phyloP scores from a whole-genome alignment of 2,888 invertebrate species.

The Plagodis dolabraria region DNA sequence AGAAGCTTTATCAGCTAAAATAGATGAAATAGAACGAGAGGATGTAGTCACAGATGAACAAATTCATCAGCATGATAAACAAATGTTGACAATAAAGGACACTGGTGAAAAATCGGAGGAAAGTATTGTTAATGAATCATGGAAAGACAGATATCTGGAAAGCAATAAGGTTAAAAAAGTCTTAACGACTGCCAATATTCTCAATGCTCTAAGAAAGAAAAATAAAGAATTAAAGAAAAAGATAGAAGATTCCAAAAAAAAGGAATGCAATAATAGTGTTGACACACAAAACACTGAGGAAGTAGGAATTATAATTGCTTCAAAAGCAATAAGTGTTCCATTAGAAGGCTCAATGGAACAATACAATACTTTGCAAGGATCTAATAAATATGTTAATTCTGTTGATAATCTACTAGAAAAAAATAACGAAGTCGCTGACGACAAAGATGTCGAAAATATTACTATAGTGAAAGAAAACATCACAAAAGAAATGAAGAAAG shows the following conservation, averaged over 20 bases:
- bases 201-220: slow-evolving; percentile 86
- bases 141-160: slow-evolving; percentile 85
- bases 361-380: slow-evolving; percentile 75
- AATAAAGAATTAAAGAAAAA: slow-evolving; percentile 78
- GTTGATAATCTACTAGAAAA: slow-evolving; percentile 44
- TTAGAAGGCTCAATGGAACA: slow-evolving; percentile 82
- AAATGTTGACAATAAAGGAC: slow-evolving; percentile 20
- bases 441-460: slow-evolving; percentile 2
- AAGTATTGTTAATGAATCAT: slow-evolving; percentile 64
- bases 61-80: slow-evolving; percentile 52
- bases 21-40: slow-evolving; percentile 72
- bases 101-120: slow-evolving; percentile 13
- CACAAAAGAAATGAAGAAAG: slow-evolving; percentile 67
- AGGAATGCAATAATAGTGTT: slow-evolving; percentile 23
- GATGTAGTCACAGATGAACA: slow-evolving; percentile 60
- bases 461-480: slow-evolving; percentile 27
- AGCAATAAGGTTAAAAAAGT: slow-evolving; percentile 86
- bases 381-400: slow-evolving; percentile 69
- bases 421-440: slow-evolving; percentile 32
- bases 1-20: slow-evolving; percentile 74
- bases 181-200: slow-evolving; percentile 80
- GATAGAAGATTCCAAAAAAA: slow-evolving; percentile 56
- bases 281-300: too few species aligned
- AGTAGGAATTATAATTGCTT: background rate
- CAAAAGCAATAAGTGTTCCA: slow-evolving; percentile 3